Conservation (phyloP, 2,797 vertebrate genomes). For the Scolopax rusticola region DNA sequence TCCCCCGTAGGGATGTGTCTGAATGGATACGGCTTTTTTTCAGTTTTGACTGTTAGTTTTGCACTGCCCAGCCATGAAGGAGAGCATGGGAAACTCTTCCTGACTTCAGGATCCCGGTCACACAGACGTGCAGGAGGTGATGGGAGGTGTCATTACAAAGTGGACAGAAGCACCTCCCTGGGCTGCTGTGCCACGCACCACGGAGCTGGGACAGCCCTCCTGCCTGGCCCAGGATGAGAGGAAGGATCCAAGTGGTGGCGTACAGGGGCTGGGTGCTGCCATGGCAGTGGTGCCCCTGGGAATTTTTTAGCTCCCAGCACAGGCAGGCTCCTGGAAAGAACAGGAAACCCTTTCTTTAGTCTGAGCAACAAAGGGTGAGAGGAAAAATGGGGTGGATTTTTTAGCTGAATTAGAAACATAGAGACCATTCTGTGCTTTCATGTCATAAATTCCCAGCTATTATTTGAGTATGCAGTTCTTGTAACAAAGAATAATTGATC, state of each 20-base stretch:
- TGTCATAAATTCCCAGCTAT: neutral
- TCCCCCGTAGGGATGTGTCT: neutral
- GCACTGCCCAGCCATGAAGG: neutral
- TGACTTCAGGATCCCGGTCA: neutral
- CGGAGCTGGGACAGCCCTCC: neutral
- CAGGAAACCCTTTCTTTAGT: neutral
- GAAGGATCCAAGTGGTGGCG: fast-evolving
- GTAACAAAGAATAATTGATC: neutral
- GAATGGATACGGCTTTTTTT: neutral
- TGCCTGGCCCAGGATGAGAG: neutral
- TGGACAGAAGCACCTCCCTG: neutral
- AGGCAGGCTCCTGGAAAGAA: neutral
- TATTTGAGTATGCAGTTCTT: neutral
- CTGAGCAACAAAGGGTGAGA: neutral
- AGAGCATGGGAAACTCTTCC: neutral
- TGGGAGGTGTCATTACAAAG: neutral
- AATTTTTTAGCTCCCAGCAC: neutral
- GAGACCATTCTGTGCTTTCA: neutral
- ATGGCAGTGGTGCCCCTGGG: neutral
- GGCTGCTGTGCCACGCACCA: neutral
- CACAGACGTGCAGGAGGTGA: neutral
- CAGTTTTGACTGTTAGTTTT: neutral
- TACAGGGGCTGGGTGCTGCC: neutral
- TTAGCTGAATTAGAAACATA: neutral
- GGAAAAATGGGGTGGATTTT: neutral